Conservation (phyloP, 2,888 invertebrate genomes). For the Amphipoea oculea region DNA sequence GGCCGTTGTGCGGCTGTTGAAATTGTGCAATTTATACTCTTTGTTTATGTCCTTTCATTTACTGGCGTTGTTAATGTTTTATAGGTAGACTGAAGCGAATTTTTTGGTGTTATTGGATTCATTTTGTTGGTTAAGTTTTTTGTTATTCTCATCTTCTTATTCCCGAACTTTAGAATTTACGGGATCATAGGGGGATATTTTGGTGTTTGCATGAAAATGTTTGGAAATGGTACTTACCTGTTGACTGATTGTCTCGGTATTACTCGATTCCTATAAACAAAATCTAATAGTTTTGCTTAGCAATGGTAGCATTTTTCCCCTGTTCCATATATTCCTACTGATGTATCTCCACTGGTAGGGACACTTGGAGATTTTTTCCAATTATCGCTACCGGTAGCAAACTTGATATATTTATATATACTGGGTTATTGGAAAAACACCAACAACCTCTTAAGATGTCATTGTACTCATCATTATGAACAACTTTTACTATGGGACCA, state of each 20-base stretch:
- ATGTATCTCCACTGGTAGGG: too few species aligned
- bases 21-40: conserved; percentile 66
- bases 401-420: too few species aligned
- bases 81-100: neutral
- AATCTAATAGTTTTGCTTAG: neutral
- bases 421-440: too few species aligned
- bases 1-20: conserved; percentile 50
- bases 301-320: neutral
- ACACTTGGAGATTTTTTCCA: too few species aligned
- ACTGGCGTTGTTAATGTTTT: conserved; percentile 23
- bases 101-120: conserved; percentile 25
- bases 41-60: conserved; percentile 68
- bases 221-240: neutral
- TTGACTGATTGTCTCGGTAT: neutral
- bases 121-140: conserved; percentile 21
- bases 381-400: too few species aligned
- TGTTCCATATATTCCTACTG: too few species aligned
- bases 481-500: too few species aligned
- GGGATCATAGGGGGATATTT: neutral
- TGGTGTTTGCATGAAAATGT: neutral
- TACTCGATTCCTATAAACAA: neutral
- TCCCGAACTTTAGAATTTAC: neutral
- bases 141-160: neutral
- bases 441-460: too few species aligned
- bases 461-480: too few species aligned